Evolutionary conservation across 2,888 invertebrate species (phyloP), one percentile per base, ranked within the genome.

Genomic region (Myopa tessellatipennis): DNA sequence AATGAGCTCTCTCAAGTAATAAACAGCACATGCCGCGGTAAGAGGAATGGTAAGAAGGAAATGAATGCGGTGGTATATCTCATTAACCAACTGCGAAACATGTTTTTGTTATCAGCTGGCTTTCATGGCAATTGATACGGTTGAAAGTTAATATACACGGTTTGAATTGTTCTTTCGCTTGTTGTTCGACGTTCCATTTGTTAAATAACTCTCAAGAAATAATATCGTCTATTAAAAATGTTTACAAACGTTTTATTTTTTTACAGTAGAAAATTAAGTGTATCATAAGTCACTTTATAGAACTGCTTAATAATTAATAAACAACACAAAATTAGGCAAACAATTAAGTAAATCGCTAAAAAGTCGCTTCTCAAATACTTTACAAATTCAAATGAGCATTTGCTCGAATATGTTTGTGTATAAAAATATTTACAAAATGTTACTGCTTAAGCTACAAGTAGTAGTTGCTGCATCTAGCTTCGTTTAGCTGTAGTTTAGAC

Each of bases 351-450:
- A 55, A 55, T 16, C 14, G 55, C 55, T 5, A 50, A 3, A 8
- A 3, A 14, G 3, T 18, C 18, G n/a, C 50, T 69, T 18, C 4
- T n/a, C 38, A 40, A 40, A 68, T 68, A 26, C 45, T 68, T 40
- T 68, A 40, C 4, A 68, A 6, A n/a, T 58, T 4, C 0, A 70
- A 55, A 70, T 26, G 50, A 50, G 26, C 14, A 26, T 55, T 26
- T 4, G 5, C 36, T 4, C 63, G 6, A 71, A 36, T 36, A 38
- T 38, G 16, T 1, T 50, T 70, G 50, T 12, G 71, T 72, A 60
- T 38, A 58, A 60, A 72, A 72, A 55, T 72, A 58, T 72, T 60
- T 72, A 72, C 72, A 72, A 72, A 16, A 60, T 60, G 14, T 55
- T 52, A 34, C 70, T 73, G 18, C 7, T 61, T 61, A 60, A 61